Evolutionary conservation across 1,140 invertebrate genomes (phyloP).

Genomic region (Propsilocerus akamusi): DNA sequence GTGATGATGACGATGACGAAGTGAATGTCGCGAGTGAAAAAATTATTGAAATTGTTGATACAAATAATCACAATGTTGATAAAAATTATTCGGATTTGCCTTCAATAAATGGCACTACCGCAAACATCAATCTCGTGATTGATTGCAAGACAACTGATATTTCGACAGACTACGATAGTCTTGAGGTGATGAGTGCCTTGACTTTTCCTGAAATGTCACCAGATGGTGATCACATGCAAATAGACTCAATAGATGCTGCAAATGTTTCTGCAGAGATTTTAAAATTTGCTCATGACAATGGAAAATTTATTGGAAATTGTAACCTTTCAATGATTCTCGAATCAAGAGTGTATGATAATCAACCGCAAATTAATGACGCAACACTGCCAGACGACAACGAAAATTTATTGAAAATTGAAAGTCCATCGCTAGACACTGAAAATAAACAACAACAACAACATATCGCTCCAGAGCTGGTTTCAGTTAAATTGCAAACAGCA

Average conservation of each 20-base stretch:
- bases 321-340: not conserved
- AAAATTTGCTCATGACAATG: not conserved
- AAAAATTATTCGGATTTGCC: not conserved
- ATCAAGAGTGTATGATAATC: not conserved
- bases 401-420: not conserved
- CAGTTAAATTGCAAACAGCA: not conserved
- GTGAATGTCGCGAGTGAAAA: slow-evolving; percentile 6
- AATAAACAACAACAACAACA: not conserved
- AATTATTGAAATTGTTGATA: not conserved
- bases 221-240: not conserved
- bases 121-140: not conserved
- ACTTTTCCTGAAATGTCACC: not conserved
- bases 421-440: not conserved
- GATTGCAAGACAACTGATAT: not conserved
- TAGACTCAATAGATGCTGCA: not conserved
- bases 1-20: not conserved
- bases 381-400: not conserved
- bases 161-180: not conserved
- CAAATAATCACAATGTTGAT: not conserved
- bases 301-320: not conserved
- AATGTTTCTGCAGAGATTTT: not conserved
- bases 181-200: too few relatives aligned
- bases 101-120: not conserved
- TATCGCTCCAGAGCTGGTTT: not conserved
- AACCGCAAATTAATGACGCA: not conserved